A percentile compares a stretch with the other conserved stretches of the same genome.
phyloP scores from a whole-genome alignment of 2,797 vertebrate genomes.

The Spinibarbus caldwelli region DNA sequence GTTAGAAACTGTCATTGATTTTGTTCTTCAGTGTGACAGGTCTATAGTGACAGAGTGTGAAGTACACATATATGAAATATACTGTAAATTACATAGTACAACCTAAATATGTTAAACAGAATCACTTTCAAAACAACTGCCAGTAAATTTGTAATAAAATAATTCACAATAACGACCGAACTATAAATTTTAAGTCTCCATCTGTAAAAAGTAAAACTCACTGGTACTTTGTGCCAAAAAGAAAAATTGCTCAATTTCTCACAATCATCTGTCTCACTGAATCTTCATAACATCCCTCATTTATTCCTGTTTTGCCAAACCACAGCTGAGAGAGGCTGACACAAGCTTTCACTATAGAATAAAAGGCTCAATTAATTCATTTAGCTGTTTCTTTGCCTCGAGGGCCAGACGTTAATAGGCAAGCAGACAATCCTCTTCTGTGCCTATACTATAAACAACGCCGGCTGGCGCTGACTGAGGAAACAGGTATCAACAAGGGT shows the following conservation, averaged over 20 bases:
- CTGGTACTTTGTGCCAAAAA: not conserved
- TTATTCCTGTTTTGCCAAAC: slow-evolving; percentile 59
- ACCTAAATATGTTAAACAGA: not conserved
- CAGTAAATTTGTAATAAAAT: not conserved
- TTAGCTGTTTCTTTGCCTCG: slow-evolving; percentile 64
- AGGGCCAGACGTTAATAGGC: slow-evolving; percentile 57
- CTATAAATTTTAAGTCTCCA: not conserved
- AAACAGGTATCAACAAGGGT: slow-evolving; percentile 64
- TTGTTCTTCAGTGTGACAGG: slow-evolving; percentile 16
- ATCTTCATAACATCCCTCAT: slow-evolving; percentile 34
- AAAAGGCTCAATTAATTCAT: slow-evolving; percentile 72
- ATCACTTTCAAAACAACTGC: not conserved
- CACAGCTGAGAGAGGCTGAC: slow-evolving; percentile 65
- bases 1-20: slow-evolving; percentile 20
- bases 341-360: slow-evolving; percentile 66
- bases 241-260: slow-evolving; percentile 10
- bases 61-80: not conserved
- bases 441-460: slow-evolving; percentile 65
- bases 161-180: not conserved
- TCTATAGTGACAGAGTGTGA: slow-evolving; percentile 9
- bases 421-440: slow-evolving; percentile 60
- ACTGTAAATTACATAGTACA: not conserved
- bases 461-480: slow-evolving; percentile 55
- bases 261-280: slow-evolving; percentile 24
- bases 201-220: slow-evolving; percentile 19